Percentiles rank a stretch among this genome's conserved stretches.
phyloP scores from a whole-genome alignment of 2,797 vertebrate species.

The Peromyscus eremicus region DNA sequence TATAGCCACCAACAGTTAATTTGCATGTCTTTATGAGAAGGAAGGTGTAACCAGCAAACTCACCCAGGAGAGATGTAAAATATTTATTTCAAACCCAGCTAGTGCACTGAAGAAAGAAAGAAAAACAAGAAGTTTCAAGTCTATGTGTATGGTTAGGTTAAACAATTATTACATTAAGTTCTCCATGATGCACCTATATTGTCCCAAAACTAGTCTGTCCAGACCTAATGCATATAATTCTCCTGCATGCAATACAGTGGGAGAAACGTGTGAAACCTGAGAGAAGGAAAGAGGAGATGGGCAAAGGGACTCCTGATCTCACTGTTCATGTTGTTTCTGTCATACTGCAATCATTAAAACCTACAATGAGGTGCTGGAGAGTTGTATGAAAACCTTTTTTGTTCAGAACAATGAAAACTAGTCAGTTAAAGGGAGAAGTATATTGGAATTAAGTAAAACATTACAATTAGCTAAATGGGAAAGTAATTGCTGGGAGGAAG shows the following conservation, averaged over 20 bases:
- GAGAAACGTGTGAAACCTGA: background rate
- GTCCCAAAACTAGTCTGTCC: constrained; percentile 15
- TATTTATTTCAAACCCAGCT: background rate
- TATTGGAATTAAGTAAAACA: constrained; percentile 43
- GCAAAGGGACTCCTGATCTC: background rate
- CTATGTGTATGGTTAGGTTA: background rate
- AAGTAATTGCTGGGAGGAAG: constrained; percentile 19
- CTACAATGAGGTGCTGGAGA: background rate
- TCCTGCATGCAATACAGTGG: background rate
- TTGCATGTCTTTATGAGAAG: constrained; percentile 1
- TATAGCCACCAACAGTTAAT: background rate
- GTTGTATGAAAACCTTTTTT: constrained; percentile 38
- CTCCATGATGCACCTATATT: background rate
- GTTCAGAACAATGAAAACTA: constrained; percentile 39
- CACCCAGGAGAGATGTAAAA: background rate
- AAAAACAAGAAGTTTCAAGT: constrained; percentile 12
- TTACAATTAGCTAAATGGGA: background rate
- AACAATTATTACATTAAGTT: background rate
- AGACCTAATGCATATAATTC: background rate
- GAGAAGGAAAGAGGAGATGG: background rate
- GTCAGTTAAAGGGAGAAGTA: constrained; percentile 33
- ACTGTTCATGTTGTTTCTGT: background rate
- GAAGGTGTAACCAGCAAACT: constrained; percentile 14
- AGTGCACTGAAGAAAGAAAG: background rate
- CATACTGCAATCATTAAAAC: constrained; percentile 62